These are phyloP conservation scores for Prionchulus punctatus DNA, from an alignment of 2,888 invertebrate species.

Conservation along the genomic window DNA sequence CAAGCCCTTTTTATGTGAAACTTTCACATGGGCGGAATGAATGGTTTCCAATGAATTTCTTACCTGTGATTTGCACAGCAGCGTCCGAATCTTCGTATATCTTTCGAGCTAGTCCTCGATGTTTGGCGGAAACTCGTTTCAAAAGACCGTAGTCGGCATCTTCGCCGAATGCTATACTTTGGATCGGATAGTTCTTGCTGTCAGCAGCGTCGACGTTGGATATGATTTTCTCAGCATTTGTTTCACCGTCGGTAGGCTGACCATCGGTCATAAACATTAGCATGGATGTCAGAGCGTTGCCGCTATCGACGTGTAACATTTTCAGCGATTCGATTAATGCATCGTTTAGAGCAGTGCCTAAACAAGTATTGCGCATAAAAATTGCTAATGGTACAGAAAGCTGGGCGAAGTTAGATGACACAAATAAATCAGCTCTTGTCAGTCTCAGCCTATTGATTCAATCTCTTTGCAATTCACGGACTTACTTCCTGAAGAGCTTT, in stretches of 20 bases:
- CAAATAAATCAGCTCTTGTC: no score
- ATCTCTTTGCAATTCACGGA: no score
- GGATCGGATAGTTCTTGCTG: constrained; percentile 38
- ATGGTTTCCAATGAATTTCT: no score
- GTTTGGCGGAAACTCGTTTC: constrained; percentile 47
- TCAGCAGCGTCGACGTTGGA: constrained; percentile 10
- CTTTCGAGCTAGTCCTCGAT: constrained; percentile 50
- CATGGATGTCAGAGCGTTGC: constrained; percentile 15
- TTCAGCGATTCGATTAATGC: constrained; percentile 45
- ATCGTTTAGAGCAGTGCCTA: constrained; percentile 52
- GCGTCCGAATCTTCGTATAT: constrained; percentile 57
- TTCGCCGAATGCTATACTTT: constrained; percentile 51
- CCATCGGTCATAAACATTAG: constrained; percentile 38
- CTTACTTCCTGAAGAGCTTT: no score
- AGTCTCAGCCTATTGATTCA: no score
- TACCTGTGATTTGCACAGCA: constrained; percentile 43
- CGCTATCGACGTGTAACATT: constrained; percentile 39
- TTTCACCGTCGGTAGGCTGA: constrained; percentile 31
- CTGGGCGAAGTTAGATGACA: no score
- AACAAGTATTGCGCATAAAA: no score
- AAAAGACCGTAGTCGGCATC: constrained; percentile 51
- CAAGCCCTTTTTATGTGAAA: constrained; percentile 25
- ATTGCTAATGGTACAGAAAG: no score
- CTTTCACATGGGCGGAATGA: no score
- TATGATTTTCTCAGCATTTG: constrained; percentile 22